Percentiles rank a stretch among this genome's conserved stretches.
Conservation (phyloP, 2,888 invertebrate genomes). For the Chaetoderma sp. region DNA sequence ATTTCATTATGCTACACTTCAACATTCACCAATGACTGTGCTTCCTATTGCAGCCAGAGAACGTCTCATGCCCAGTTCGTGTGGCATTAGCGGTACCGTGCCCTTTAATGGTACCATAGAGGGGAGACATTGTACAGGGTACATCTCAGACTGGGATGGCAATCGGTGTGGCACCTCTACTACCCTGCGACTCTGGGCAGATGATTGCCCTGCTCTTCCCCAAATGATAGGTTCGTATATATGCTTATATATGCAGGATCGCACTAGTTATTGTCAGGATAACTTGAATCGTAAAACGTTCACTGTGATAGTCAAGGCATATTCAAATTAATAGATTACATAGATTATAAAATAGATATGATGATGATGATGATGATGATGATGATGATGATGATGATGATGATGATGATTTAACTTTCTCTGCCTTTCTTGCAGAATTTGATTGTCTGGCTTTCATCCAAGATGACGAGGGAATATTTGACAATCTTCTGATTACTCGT, state of each 20-base stretch:
- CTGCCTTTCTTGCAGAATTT: constrained; percentile 45
- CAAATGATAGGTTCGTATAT: constrained; percentile 7
- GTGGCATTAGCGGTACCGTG: constrained; percentile 54
- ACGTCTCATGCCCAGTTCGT: constrained; percentile 49
- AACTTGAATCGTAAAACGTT: not conserved
- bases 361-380: not conserved
- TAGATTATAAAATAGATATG: too few relatives aligned
- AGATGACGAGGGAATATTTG: constrained; percentile 39
- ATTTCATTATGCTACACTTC: too few relatives aligned
- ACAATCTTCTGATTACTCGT: constrained; percentile 50
- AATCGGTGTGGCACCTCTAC: constrained; percentile 51
- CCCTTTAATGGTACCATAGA: constrained; percentile 55
- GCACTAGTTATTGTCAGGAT: not conserved
- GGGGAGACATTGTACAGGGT: constrained; percentile 52
- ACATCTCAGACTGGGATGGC: constrained; percentile 61
- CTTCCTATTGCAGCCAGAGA: constrained; percentile 40
- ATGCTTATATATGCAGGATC: not conserved
- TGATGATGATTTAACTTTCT: not conserved
- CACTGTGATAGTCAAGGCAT: constrained; percentile 27
- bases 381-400: too few relatives aligned
- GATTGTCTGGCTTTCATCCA: constrained; percentile 53
- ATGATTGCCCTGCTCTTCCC: constrained; percentile 37
- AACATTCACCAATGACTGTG: too few relatives aligned
- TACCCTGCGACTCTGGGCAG: constrained; percentile 41
- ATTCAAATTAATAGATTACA: not conserved